Conservation (phyloP, 2,888 invertebrate genomes). For the Drosophila robusta region DNA sequence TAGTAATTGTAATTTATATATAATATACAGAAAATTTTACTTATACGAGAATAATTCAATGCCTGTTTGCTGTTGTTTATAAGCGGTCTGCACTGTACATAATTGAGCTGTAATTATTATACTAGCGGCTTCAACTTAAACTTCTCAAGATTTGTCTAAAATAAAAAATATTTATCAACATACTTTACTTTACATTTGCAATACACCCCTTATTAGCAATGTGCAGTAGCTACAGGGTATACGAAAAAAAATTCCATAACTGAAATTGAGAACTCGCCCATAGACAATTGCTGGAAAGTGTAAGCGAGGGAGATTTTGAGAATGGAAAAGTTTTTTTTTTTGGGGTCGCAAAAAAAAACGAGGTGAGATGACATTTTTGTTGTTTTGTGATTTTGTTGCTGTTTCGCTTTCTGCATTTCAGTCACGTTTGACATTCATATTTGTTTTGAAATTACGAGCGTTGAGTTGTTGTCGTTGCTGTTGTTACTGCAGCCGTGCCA, state of each 20-base stretch:
- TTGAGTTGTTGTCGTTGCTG: conserved; percentile 6
- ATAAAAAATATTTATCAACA: no score
- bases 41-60: no score
- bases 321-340: conserved; percentile 3
- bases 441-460: conserved; percentile 61
- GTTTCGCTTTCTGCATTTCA: conserved; percentile 64
- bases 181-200: no score
- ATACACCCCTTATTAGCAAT: no score
- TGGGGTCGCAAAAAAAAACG: neutral
- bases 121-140: no score
- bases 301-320: conserved; percentile 1
- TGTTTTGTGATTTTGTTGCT: conserved; percentile 20
- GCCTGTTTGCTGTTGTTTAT: no score
- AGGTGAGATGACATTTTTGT: neutral
- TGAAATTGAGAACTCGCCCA: conserved; percentile 9
- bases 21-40: no score
- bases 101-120: no score
- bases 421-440: conserved; percentile 81
- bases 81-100: no score
- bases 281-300: conserved; percentile 16
- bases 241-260: neutral
- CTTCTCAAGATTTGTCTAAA: no score
- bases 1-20: no score
- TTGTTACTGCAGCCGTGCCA: conserved; percentile 7
- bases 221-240: neutral